phyloP scores from a whole-genome alignment of 2,797 vertebrate genomes.

The Hypotaenidia philippensis region DNA sequence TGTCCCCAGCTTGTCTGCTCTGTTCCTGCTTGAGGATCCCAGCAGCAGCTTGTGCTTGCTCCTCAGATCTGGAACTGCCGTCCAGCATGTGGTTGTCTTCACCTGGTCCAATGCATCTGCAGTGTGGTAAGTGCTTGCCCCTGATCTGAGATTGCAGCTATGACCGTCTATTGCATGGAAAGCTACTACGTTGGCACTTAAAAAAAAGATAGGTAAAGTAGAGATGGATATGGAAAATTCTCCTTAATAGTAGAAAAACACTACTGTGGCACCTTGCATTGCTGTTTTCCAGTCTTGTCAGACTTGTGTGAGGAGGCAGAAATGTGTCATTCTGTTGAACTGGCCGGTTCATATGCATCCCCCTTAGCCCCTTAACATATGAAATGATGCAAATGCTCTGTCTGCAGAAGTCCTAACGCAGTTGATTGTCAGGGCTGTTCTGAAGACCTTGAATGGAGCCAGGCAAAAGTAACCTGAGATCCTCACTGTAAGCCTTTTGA shows the following conservation, averaged over 20 bases:
- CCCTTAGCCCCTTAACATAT: background rate
- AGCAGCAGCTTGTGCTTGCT: background rate
- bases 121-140: background rate
- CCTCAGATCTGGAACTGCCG: background rate
- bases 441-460: background rate
- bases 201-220: background rate
- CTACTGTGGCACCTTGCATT: background rate
- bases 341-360: background rate
- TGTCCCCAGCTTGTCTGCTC: background rate
- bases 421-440: background rate
- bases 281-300: background rate
- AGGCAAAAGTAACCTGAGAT: background rate
- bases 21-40: background rate
- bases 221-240: background rate
- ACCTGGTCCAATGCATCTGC: background rate
- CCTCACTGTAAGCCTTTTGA: background rate
- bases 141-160: background rate
- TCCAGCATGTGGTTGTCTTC: background rate
- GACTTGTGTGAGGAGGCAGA: background rate
- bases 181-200: rapidly evolving
- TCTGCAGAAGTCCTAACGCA: background rate
- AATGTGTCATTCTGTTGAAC: background rate
- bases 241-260: background rate
- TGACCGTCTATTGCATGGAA: background rate
- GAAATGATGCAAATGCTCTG: background rate